phyloP scores from a whole-genome alignment of 2,888 invertebrate genomes.

The Caenorhabditis sp. region DNA sequence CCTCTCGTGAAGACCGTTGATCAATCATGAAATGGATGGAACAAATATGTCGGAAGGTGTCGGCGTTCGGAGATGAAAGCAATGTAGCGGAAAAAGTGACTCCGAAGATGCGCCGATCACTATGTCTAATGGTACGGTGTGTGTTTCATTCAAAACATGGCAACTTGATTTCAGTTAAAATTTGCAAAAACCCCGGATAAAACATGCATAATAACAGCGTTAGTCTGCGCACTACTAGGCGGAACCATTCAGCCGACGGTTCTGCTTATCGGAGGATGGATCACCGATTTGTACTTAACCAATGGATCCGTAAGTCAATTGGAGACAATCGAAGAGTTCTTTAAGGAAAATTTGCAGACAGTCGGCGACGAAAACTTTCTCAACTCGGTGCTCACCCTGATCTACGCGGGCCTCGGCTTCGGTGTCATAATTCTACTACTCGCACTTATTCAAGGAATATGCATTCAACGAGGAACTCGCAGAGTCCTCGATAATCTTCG shows the following conservation, averaged over 20 bases:
- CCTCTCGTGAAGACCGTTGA: conserved; percentile 39
- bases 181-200: conserved; percentile 44
- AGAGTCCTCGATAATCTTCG: conserved; percentile 48
- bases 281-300: conserved; percentile 62
- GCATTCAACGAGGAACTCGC: conserved; percentile 55
- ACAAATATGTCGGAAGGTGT: conserved; percentile 32
- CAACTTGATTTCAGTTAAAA: conserved; percentile 4
- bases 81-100: conserved; percentile 47
- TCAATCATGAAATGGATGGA: conserved; percentile 42
- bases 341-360: too few species aligned
- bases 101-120: conserved; percentile 44
- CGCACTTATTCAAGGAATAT: conserved; percentile 57
- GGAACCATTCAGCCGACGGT: conserved; percentile 68
- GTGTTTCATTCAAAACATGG: not conserved
- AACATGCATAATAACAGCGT: conserved; percentile 54
- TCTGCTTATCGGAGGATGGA: conserved; percentile 68
- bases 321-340: not conserved
- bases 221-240: conserved; percentile 62
- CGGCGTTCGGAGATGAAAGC: conserved; percentile 50
- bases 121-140: conserved; percentile 30
- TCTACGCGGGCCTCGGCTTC: conserved; percentile 48
- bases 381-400: conserved; percentile 28
- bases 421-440: conserved; percentile 56
- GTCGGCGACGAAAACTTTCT: conserved; percentile 53
- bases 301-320: conserved; percentile 42